Percentiles rank a stretch among this genome's conserved stretches.
These are phyloP conservation scores for Caiman crocodilus DNA, from an alignment of 2,797 vertebrate genomes.

Conservation along the genomic window DNA sequence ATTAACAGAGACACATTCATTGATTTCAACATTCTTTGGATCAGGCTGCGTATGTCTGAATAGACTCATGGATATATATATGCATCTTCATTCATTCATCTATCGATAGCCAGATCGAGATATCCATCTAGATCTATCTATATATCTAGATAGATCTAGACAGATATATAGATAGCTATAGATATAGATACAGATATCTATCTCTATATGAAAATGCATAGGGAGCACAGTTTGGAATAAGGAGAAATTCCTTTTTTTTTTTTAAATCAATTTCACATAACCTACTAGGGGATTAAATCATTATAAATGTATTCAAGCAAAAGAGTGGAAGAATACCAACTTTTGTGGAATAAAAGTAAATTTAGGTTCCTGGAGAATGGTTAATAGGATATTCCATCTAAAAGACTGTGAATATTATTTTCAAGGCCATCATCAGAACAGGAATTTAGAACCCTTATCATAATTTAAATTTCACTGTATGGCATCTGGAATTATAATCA, in stretches of 20 bases:
- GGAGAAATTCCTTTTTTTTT: neutral
- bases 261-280: neutral
- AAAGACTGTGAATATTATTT: neutral
- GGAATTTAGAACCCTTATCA: neutral
- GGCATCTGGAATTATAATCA: neutral
- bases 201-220: neutral
- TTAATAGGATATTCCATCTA: neutral
- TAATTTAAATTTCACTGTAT: neutral
- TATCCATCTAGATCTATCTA: no score
- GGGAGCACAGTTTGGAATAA: accelerated
- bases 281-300: neutral
- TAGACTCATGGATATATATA: neutral
- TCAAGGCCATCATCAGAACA: neutral
- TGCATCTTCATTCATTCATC: no score
- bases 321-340: neutral
- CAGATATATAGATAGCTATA: no score
- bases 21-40: neutral
- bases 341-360: neutral
- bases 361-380: neutral
- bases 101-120: no score
- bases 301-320: neutral
- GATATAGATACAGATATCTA: no score
- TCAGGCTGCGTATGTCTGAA: neutral
- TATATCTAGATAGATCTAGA: no score
- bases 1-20: neutral